Evolutionary conservation across 2,888 invertebrate genomes (phyloP).

Genomic region (Neelides folsomi): DNA sequence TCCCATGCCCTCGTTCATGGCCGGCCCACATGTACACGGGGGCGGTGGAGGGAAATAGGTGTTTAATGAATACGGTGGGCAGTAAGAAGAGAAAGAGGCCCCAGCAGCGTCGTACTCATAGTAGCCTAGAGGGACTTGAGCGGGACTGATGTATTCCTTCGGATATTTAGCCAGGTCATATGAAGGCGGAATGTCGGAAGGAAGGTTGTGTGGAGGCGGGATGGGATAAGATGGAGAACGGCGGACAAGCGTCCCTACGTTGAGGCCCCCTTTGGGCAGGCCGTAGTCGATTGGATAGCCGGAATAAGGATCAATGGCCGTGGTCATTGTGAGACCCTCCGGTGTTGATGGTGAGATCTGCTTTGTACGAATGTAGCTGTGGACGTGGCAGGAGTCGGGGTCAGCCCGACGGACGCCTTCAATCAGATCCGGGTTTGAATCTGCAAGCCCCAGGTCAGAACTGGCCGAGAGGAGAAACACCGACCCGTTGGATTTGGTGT

Average conservation of each 20-base stretch:
- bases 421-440: slow-evolving; percentile 32
- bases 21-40: neutral
- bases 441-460: slow-evolving; percentile 30
- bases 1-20: no score
- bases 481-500: slow-evolving; percentile 32
- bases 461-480: slow-evolving; percentile 32
- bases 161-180: slow-evolving; percentile 33
- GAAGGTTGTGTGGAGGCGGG: neutral
- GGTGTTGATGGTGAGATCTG: slow-evolving; percentile 4
- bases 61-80: slow-evolving; percentile 3
- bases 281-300: slow-evolving; percentile 69
- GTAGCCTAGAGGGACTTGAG: neutral
- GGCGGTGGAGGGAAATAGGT: slow-evolving; percentile 12
- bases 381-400: slow-evolving; percentile 19
- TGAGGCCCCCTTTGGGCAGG: slow-evolving; percentile 45
- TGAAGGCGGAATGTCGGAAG: slow-evolving; percentile 18
- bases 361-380: slow-evolving; percentile 6
- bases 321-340: slow-evolving; percentile 14
- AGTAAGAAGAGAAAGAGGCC: neutral
- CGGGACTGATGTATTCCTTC: slow-evolving; percentile 31
- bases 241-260: slow-evolving; percentile 22
- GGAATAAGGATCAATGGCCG: slow-evolving; percentile 17
- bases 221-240: slow-evolving; percentile 23
- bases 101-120: neutral
- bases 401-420: slow-evolving; percentile 32